Base-by-base conservation (phyloP, 2,888 invertebrate genomes). In the Sarcophaga variegata region DNA sequence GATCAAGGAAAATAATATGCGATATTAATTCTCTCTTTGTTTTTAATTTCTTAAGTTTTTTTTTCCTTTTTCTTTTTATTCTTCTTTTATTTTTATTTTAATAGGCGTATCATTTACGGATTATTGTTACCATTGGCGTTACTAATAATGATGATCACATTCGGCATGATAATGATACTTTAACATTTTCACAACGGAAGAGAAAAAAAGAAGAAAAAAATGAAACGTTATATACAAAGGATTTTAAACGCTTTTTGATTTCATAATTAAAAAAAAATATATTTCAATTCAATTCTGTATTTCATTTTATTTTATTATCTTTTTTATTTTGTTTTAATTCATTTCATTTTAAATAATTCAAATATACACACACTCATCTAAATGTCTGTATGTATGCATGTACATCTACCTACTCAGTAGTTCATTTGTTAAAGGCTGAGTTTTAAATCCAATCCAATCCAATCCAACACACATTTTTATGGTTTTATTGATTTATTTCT, bases 191-290 rank as follows among this genome's bases (percentile, higher is more conserved):
- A 54, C 3, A 54, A 54, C 4, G 17, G 17, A 54, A 54, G 14
- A 17, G 54, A 14, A 54, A 12, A 54, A 54, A 49, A 49, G 4
- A 49, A 54, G 5, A 54, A 12, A 14, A 54, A 12, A 54, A 54
- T 14, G 17, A 12, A 54, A 25, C 14, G 62, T 70, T 14, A 17
- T 54, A 54, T 54, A 54, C 54, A 54, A 54, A 75, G 75, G 74
- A 82, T 77, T 81, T 64, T 47, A 67, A 67, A 47, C 47, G 60
- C 49, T 64, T 71, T 75, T 22, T 37, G 47, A 66, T 76, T 84
- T 84, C 60, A 66, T 60, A 81, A 85, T 84, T 80, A 71, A 76
- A 85, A 76, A 85, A 84, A 76, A 27, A 63, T 60, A 37, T 37
- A 37, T 37, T 37, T 37, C 37, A 54, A 14, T 54, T 54, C 10